Conservation (phyloP, 2,113 vertebrate genomes). For the Sminthopsis crassicaudata region DNA sequence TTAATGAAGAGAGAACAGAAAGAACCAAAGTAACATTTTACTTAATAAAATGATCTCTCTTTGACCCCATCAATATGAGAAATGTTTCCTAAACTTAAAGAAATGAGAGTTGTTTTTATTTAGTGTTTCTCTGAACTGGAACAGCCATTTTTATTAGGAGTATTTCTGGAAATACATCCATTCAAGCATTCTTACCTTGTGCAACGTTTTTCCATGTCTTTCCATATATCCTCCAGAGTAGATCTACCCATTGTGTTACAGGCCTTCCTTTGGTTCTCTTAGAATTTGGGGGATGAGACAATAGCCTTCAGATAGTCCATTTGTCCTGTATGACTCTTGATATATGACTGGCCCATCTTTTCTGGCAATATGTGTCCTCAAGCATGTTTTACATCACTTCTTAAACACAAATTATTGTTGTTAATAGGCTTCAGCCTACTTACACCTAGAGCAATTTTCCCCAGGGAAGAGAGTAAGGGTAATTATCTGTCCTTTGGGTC, state of each 20-base stretch:
- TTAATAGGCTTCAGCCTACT: neutral
- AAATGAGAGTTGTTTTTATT: neutral
- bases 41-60: neutral
- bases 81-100: neutral
- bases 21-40: neutral
- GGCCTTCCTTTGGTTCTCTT: neutral
- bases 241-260: neutral
- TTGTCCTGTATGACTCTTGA: neutral
- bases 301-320: neutral
- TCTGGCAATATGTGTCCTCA: neutral
- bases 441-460: neutral
- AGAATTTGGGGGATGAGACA: neutral
- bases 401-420: neutral
- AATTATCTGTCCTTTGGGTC: neutral
- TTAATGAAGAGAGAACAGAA: neutral
- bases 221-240: neutral
- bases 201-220: neutral
- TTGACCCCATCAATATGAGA: neutral
- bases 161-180: neutral
- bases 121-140: neutral
- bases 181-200: neutral
- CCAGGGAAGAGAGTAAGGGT: neutral
- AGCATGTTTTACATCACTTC: neutral
- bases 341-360: neutral
- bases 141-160: neutral